Evolutionary conservation across 64 coral and sea anemone genomes (phyloP), one percentile per base, ranked within the genome.

Genomic region (Actinia equina): DNA sequence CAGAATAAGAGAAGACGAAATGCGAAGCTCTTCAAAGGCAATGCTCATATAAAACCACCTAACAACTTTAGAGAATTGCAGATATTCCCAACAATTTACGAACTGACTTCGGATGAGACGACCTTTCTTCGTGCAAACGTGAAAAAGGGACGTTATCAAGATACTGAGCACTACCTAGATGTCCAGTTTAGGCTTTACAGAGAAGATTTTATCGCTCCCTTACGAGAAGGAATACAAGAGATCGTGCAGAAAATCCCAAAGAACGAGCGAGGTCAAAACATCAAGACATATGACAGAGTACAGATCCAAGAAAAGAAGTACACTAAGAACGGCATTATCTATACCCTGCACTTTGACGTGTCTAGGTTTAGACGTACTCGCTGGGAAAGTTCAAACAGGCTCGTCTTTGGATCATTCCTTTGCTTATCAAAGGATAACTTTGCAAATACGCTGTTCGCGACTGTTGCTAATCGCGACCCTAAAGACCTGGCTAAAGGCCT

Each of bases 81-180:
- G 49, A 88, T 95, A 57, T 95, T 85, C 20, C 93, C 93, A 20
- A 91, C 89, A 17, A 43, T 37, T 42, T 20, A 77, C 42, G 93
- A 95, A 53, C 78, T 95, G 14, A 89, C 59, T 80, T 37, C 86
- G 27, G 71, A 57, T 41, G 86, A 91, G 20, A 63, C 37, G n/a
- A 89, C 93, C 12, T 95, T 91, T 79, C 43, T 95, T 65, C 86
- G 93, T 27, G 57, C 86, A 45, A 95, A 95, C 76, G 88, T 95
- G 7, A 84, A 60, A 23, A 56, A 91, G 45, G 93, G 93, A 27
- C 85, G 77, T 25, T 95, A 91, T 41, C 67, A 87, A 10, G 87
- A 84, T 25, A 65, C 76, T n/a, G 93, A 95, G 25, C 89, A 91
- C 67, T 95, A 95, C 26, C 93, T 95, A 30, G 93, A 95, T 88